Conservation (phyloP, 2,888 invertebrate genomes). For the Tuta absoluta region DNA sequence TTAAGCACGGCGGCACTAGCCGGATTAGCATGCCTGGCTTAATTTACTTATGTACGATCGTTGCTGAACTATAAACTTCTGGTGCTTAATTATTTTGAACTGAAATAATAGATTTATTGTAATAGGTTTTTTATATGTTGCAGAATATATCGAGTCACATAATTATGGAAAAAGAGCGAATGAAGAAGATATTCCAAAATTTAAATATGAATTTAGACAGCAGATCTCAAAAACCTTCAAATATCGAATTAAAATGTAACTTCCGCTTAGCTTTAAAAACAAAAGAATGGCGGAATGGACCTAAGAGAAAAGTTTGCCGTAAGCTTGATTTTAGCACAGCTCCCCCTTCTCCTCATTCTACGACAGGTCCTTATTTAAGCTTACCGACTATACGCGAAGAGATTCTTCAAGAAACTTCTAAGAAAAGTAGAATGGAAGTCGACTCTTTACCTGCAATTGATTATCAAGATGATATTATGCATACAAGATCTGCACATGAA, state of each 20-base stretch:
- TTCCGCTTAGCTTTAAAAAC: neutral
- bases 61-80: neutral
- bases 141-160: neutral
- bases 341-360: neutral
- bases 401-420: no score
- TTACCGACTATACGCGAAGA: no score
- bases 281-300: neutral
- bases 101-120: neutral
- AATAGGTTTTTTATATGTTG: neutral
- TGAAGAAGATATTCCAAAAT: neutral
- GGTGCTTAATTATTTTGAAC: neutral
- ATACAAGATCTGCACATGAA: neutral
- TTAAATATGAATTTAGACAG: neutral
- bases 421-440: neutral
- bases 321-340: conserved; percentile 1
- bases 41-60: neutral
- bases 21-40: no score
- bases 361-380: neutral
- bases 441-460: neutral
- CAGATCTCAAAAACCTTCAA: neutral
- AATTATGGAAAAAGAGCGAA: neutral
- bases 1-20: neutral
- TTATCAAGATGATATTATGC: neutral
- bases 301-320: neutral
- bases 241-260: neutral